Evolutionary conservation across 2,113 vertebrate species (phyloP), one percentile per base, ranked within the genome.

Genomic region (Thermophis baileyi): DNA sequence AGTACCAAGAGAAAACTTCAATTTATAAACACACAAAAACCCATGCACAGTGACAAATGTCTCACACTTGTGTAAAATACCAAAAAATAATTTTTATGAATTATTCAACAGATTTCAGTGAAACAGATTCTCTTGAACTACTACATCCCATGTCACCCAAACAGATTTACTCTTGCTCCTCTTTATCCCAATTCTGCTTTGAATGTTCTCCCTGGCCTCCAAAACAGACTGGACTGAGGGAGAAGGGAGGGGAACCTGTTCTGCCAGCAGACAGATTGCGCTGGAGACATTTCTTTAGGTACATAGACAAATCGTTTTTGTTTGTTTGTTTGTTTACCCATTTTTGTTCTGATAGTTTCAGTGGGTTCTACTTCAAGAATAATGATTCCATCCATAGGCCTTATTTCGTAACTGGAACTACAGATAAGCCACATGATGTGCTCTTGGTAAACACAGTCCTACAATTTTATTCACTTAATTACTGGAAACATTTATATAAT

Each of bases 31-130:
- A 1, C 0, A 1, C 85, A 81, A 40, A 87, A 18, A 30, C 27
- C 12, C 27, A 50, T 18, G 47, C 47, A 87, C 10, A 51, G 86
- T 50, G 6, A 30, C 25, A 87, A 74, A 1, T 0, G 0, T 0
- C 16, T 14, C 11, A 46, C 44, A 3, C 0, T 44, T 9, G 2
- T 0, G 1, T 8, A 11, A 3, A 25, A 0, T 3, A 81, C 44
- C 1, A 11, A 55, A 24, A 47, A n/a, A 1, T n/a, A 1, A 0
- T 35, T 35, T 87, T 9, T 35, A 11, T 24, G n/a, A 44, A 69
- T 2, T 12, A 85, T 53, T 90, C 10, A 87, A 60, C 0, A 1
- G 6, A 85, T 2, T 10, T 14, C 44, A 0, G 0, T 25, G 16
- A 50, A 60, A 63, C 44, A 30, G 25, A 81, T 89, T 9, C 20